Evolutionary conservation across 2,888 invertebrate genomes (phyloP).

Genomic region (Phlogophora meticulosa): DNA sequence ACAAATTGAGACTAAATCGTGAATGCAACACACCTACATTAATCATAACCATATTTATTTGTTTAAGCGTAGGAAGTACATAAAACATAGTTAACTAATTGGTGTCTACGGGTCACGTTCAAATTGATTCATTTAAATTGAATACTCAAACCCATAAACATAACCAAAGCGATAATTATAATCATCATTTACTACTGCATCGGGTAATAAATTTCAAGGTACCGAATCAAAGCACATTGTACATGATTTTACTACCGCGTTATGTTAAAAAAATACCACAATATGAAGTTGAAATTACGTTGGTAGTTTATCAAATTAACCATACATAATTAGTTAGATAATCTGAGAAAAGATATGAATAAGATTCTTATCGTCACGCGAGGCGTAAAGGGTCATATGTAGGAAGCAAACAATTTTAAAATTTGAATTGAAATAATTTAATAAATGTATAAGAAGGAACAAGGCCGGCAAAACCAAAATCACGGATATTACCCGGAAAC

Average conservation of each 20-base stretch:
- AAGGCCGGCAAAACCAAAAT: no score
- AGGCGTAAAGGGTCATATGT: slow-evolving; percentile 29
- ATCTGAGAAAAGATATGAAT: slow-evolving; percentile 47
- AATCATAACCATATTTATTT: slow-evolving; percentile 11
- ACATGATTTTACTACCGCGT: slow-evolving; percentile 2
- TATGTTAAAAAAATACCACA: slow-evolving; percentile 28
- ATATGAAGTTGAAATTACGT: slow-evolving; percentile 9
- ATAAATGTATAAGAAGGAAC: background rate
- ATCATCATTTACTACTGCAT: slow-evolving; percentile 7
- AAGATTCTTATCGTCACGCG: slow-evolving; percentile 46
- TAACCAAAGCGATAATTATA: slow-evolving; percentile 2
- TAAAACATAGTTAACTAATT: slow-evolving; percentile 6
- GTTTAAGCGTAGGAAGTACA: slow-evolving; percentile 10
- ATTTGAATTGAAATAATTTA: slow-evolving; percentile 11
- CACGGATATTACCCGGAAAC: no score
- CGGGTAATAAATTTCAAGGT: slow-evolving; percentile 37
- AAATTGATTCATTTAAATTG: background rate
- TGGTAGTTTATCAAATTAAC: slow-evolving; percentile 29
- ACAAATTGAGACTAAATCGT: background rate
- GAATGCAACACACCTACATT: background rate
- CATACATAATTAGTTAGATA: slow-evolving; percentile 29
- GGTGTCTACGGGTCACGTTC: background rate
- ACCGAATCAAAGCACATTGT: slow-evolving; percentile 9
- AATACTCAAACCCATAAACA: slow-evolving; percentile 4
- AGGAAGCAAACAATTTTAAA: slow-evolving; percentile 23